These are phyloP conservation scores for Antedon mediterranea DNA, from an alignment of 53 echinoderm and acorn worm genomes.

Conservation along the genomic window DNA sequence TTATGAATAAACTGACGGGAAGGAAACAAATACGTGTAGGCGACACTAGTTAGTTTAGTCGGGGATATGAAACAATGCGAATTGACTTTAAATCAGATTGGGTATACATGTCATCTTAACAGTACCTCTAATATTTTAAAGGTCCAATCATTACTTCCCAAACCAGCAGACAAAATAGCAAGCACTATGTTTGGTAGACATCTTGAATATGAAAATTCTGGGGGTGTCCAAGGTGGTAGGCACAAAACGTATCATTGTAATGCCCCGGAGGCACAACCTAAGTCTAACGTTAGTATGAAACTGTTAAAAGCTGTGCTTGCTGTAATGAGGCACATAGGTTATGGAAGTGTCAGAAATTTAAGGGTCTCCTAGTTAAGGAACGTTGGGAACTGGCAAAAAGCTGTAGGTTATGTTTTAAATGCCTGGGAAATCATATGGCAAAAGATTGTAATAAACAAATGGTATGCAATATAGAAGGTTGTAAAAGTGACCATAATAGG, in stretches of 20 bases:
- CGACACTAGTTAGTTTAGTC: neutral
- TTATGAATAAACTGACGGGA: neutral
- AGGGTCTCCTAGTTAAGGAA: neutral
- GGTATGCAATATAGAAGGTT: neutral
- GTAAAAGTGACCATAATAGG: constrained; percentile 20
- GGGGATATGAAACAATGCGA: neutral
- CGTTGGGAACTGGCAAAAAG: constrained; percentile 3
- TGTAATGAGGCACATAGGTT: neutral
- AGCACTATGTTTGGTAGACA: neutral
- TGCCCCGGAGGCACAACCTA: neutral
- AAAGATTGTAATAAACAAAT: constrained; percentile 11
- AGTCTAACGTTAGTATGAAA: too few species aligned
- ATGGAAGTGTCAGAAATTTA: constrained; percentile 5
- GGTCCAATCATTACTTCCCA: neutral
- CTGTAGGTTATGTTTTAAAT: neutral
- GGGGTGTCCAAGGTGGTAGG: neutral
- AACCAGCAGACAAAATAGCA: neutral
- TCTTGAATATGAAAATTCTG: neutral
- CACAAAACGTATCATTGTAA: neutral
- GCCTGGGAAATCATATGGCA: constrained; percentile 11
- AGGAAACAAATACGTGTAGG: neutral
- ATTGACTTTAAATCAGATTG: neutral
- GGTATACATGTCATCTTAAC: neutral
- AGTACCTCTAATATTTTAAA: constrained; percentile 6
- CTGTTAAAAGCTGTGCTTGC: neutral